phyloP scores from a whole-genome alignment of 1,140 invertebrate species.

The Drosophila sturtevanti region DNA sequence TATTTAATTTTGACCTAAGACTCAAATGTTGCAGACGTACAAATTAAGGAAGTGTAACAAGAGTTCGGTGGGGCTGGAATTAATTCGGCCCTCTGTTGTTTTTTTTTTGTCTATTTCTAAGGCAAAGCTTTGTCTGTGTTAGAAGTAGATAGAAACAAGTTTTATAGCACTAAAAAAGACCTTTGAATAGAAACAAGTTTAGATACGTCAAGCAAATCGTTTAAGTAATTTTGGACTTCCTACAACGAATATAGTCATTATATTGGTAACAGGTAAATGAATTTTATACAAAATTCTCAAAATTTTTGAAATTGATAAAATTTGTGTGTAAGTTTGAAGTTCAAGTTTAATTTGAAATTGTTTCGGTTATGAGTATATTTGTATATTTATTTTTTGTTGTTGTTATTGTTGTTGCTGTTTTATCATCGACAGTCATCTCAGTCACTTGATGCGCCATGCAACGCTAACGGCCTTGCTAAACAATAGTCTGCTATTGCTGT shows the following conservation, averaged over 20 bases:
- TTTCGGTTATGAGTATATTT: slow-evolving; percentile 45
- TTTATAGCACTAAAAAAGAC: slow-evolving; percentile 8
- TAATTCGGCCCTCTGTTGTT: neutral
- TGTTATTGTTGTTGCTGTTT: neutral
- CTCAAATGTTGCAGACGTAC: no score
- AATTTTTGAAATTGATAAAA: slow-evolving; percentile 54
- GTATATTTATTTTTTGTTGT: neutral
- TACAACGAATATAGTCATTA: slow-evolving; percentile 19
- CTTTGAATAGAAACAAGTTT: slow-evolving; percentile 3
- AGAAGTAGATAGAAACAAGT: slow-evolving; percentile 4
- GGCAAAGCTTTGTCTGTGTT: neutral
- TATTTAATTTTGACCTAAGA: no score
- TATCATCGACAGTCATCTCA: slow-evolving; percentile 2
- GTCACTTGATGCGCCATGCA: slow-evolving; percentile 72
- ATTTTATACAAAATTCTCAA: slow-evolving; percentile 27
- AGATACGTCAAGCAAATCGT: slow-evolving; percentile 19
- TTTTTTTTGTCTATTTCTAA: neutral
- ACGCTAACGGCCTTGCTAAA: slow-evolving; percentile 79
- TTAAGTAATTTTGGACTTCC: slow-evolving; percentile 26
- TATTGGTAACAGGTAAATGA: slow-evolving; percentile 27
- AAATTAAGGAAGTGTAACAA: neutral
- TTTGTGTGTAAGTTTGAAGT: slow-evolving; percentile 60
- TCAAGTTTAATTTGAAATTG: slow-evolving; percentile 69
- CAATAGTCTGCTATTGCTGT: slow-evolving; percentile 62
- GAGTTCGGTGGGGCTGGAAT: neutral